Percentiles rank a stretch among this genome's conserved stretches.
These are phyloP conservation scores for Lucinisca nassula DNA, from an alignment of 2,888 invertebrate genomes.

Conservation along the genomic window DNA sequence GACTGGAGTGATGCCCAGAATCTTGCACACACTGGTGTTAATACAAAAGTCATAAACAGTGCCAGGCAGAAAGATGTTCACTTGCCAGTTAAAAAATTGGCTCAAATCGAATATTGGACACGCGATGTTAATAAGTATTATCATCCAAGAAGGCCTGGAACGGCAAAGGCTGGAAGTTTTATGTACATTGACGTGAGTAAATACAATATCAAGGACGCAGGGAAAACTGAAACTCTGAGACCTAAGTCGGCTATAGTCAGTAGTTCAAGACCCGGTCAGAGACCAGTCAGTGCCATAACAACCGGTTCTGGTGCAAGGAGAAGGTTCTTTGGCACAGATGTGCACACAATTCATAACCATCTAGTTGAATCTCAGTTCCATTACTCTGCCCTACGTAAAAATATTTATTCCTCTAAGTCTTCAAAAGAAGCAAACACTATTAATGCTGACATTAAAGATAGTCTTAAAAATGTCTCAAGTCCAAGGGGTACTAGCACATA, in stretches of 20 bases:
- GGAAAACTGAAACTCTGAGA: constrained; percentile 47
- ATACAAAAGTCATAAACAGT: constrained; percentile 50
- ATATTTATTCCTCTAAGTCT: constrained; percentile 58
- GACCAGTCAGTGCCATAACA: constrained; percentile 47
- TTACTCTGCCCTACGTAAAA: constrained; percentile 68
- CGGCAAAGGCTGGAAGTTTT: constrained; percentile 59
- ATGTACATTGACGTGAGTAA: constrained; percentile 66
- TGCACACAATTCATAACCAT: constrained; percentile 69
- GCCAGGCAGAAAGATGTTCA: constrained; percentile 57
- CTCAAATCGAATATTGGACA: constrained; percentile 76
- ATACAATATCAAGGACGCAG: constrained; percentile 59
- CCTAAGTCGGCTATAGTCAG: constrained; percentile 12
- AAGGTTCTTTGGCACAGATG: constrained; percentile 65
- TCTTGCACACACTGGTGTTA: constrained; percentile 57
- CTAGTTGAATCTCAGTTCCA: constrained; percentile 71
- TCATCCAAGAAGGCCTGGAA: constrained; percentile 31
- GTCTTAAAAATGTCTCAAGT: constrained; percentile 36
- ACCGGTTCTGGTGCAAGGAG: constrained; percentile 30
- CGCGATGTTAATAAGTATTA: constrained; percentile 70
- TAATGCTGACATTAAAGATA: constrained; percentile 44
- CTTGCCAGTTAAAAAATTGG: constrained; percentile 75
- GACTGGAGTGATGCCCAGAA: constrained; percentile 79
- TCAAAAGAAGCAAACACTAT: constrained; percentile 53
- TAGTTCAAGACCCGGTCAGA: background rate
- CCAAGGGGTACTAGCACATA: constrained; percentile 17